Percentiles rank a stretch among this genome's conserved stretches.
Evolutionary conservation across 2,113 vertebrate genomes (phyloP).

Genomic region (Cepphus grylle): DNA sequence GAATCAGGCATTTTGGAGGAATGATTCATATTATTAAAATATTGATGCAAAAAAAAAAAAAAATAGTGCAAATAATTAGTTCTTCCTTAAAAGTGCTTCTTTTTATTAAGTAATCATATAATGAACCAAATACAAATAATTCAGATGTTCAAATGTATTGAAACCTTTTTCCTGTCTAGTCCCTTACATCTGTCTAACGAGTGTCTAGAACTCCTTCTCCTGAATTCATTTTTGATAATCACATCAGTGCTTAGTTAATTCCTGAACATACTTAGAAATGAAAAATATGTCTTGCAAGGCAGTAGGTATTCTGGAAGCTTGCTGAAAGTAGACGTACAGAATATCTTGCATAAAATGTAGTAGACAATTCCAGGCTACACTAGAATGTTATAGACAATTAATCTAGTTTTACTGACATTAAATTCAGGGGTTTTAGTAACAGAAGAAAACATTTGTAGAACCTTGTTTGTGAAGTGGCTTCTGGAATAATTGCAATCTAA

Average conservation of each 20-base stretch:
- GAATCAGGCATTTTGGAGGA: not conserved
- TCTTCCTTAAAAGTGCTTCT: not conserved
- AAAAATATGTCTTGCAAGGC: not conserved
- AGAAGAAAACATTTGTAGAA: not conserved
- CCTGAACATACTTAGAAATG: not conserved
- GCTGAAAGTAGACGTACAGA: not conserved
- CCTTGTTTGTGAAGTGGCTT: not conserved
- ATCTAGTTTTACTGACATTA: not conserved
- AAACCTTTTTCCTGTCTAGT: not conserved
- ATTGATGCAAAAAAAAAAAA: not conserved
- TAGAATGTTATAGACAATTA: not conserved
- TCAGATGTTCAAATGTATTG: not conserved
- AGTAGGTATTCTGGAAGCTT: not conserved
- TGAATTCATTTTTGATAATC: not conserved
- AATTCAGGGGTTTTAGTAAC: not conserved
- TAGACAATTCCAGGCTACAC: not conserved
- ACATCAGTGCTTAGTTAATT: not conserved
- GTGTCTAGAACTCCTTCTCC: not conserved
- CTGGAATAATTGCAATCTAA: not conserved
- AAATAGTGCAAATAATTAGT: not conserved
- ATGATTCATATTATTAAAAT: not conserved
- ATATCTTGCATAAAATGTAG: not conserved
- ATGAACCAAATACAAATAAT: not conserved
- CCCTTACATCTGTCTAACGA: not conserved
- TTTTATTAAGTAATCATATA: not conserved